These are phyloP conservation scores for Phaonia tiefii DNA, from an alignment of 2,888 invertebrate species.

Conservation along the genomic window DNA sequence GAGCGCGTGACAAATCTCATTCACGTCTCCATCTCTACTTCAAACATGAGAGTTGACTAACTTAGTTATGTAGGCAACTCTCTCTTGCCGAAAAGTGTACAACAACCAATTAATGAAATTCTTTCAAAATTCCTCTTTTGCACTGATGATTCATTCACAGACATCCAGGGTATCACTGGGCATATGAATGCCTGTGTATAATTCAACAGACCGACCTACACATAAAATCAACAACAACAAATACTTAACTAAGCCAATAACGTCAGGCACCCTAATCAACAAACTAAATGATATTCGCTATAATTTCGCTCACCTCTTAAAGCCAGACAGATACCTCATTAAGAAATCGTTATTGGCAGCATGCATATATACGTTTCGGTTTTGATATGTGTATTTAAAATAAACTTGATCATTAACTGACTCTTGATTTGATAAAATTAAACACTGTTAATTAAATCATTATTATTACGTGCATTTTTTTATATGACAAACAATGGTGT, in stretches of 20 bases:
- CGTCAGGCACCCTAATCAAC: not conserved
- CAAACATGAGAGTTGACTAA: no score
- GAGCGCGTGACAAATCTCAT: no score
- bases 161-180: not conserved
- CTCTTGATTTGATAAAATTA: no score
- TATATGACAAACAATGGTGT: no score
- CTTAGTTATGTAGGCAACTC: no score
- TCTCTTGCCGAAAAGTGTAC: no score
- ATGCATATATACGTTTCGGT: constrained; percentile 24
- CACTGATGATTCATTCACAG: constrained; percentile 12
- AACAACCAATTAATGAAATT: no score
- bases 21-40: no score
- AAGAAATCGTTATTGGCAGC: constrained; percentile 35
- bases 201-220: constrained; percentile 3
- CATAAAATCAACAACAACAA: constrained; percentile 1
- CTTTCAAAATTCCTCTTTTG: no score
- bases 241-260: not conserved
- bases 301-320: not conserved
- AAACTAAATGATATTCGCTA: not conserved
- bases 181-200: not conserved
- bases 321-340: constrained; percentile 12
- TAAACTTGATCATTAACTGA: not conserved
- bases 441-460: no score
- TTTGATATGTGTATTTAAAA: not conserved
- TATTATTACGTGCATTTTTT: not conserved